phyloP scores from a whole-genome alignment of 2,113 vertebrate genomes.

The Craseonycteris thonglongyai region DNA sequence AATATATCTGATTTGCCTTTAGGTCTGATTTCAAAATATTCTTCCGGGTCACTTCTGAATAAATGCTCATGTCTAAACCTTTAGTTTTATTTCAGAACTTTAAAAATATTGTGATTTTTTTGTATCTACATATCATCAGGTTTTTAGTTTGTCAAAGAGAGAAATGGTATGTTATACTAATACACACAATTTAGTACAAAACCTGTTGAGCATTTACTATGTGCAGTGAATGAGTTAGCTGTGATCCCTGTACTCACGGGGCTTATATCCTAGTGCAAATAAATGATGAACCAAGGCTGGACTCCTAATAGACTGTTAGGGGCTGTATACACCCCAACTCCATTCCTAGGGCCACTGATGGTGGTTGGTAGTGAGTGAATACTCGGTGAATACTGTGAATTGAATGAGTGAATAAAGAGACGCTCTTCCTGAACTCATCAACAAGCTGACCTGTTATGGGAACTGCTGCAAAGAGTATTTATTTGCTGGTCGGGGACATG shows the following conservation, averaged over 20 bases:
- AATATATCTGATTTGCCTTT: not conserved
- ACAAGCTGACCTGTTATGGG: not conserved
- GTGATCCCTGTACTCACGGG: not conserved
- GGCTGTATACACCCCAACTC: not conserved
- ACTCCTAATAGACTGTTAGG: not conserved
- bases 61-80: not conserved
- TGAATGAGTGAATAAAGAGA: not conserved
- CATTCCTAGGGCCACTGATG: not conserved
- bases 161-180: not conserved
- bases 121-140: not conserved
- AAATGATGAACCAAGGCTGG: not conserved
- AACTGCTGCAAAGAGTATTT: not conserved
- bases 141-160: not conserved
- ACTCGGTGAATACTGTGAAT: not conserved
- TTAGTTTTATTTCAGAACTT: not conserved
- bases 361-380: not conserved
- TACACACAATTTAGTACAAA: not conserved
- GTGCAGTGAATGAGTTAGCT: not conserved
- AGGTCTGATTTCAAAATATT: not conserved
- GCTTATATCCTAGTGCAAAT: not conserved
- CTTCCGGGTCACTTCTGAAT: not conserved
- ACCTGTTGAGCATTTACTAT: not conserved
- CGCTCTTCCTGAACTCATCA: not conserved
- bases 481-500: accelerated
- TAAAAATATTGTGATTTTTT: not conserved